Evolutionary conservation across 2,888 invertebrate genomes (phyloP).

Genomic region (Polyploca ridens): DNA sequence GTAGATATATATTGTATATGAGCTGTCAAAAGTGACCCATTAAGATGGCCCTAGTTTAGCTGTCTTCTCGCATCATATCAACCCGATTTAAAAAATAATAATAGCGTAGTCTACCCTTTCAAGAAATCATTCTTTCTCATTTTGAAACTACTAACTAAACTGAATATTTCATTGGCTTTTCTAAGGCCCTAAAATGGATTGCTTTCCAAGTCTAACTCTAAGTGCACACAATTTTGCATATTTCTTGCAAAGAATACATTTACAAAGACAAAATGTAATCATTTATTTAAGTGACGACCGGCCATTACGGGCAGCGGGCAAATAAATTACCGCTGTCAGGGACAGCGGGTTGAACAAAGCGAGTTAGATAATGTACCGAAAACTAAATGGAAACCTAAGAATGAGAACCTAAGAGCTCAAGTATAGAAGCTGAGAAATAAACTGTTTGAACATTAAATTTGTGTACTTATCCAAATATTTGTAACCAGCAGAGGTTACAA

Average conservation of each 20-base stretch:
- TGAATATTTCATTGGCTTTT: background rate
- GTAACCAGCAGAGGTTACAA: too few species aligned
- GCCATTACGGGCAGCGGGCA: conserved; percentile 5
- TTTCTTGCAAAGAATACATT: conserved; percentile 5
- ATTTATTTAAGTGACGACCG: conserved; percentile 8
- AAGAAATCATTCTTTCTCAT: too few species aligned
- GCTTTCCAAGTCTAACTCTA: background rate
- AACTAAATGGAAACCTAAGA: conserved; percentile 7
- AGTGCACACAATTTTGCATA: background rate
- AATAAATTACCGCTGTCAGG: conserved; percentile 7
- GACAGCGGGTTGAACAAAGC: conserved; percentile 6
- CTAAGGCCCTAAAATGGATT: background rate
- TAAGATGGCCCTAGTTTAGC: too few species aligned
- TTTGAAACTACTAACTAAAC: background rate
- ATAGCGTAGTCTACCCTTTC: too few species aligned
- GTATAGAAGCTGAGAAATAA: background rate
- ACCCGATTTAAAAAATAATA: too few species aligned
- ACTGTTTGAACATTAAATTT: background rate
- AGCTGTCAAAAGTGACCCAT: too few species aligned
- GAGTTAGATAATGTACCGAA: conserved; percentile 8
- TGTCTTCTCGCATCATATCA: too few species aligned
- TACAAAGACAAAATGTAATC: background rate
- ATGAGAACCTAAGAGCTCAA: background rate
- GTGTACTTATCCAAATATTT: background rate
- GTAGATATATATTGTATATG: too few species aligned